Base-by-base conservation (phyloP, 2,113 vertebrate species). In the Epinephelus lanceolatus region DNA sequence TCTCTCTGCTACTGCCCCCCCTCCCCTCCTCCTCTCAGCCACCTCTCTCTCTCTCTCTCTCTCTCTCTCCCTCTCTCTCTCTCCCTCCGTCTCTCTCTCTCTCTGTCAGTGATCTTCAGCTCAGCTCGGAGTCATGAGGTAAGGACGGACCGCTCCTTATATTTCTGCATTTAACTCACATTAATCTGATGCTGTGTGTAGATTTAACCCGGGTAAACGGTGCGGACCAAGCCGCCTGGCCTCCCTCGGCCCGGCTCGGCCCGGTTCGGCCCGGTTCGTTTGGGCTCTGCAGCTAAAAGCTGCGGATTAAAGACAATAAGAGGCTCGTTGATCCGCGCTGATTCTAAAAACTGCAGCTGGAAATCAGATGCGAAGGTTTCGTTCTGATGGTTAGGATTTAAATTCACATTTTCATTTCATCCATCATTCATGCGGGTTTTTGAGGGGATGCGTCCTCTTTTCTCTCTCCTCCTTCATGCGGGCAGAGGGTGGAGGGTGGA, bases 71-170 rank as follows among this genome's bases (percentile, higher is more conserved):
- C 2, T 11, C 18, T 14, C 6, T 33, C 5, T 37, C 51, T 33
- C 19, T 0, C 1, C 1, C 6, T 14, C 42, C 3, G 23, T 13
- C 78, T 78, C 61, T 13, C 78, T 78, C n/a, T n/a, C 61, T 42
- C 72, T 45, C 74, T 9, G 25, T 90, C 82, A 81, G 67, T 88
- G 66, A 63, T 87, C 71, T 77, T 71, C 85, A 75, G 85, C 83
- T 75, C 83, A 13, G 69, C 59, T 81, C 68, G 51, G 82, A 89
- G 86, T 87, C 80, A 92, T 88, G 91, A 89, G 89, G 83, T 90
- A 89, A 89, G 89, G 1, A 66, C 25, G 23, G 37, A 60, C 30
- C 67, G 40, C 76, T 85, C 63, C 55, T 73, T 23, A 25, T 82
- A 25, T 80, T 47, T 57, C 21, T 21, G 5, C 6, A 9, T 69